These are phyloP conservation scores for Coecobrya sp. DNA, from an alignment of 2,888 invertebrate genomes.

Conservation along the genomic window DNA sequence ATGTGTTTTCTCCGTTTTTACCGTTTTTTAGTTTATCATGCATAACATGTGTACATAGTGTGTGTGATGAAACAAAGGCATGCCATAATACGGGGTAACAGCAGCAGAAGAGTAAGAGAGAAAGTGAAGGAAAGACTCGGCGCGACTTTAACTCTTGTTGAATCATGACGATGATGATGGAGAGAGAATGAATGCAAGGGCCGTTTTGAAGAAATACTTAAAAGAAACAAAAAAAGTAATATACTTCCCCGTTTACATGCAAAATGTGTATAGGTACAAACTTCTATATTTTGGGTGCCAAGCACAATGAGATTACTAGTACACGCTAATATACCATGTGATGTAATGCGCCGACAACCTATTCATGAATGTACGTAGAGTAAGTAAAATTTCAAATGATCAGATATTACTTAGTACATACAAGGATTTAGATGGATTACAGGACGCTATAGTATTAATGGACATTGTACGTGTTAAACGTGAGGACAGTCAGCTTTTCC, in stretches of 20 bases:
- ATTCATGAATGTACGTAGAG: background rate
- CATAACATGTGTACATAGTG: conserved; percentile 61
- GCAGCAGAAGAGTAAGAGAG: background rate
- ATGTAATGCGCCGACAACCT: no score
- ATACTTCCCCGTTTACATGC: background rate
- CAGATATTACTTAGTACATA: conserved; percentile 35
- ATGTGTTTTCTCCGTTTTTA: conserved; percentile 39
- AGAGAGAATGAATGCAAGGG: conserved; percentile 38
- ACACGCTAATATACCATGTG: no score
- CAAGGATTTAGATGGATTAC: conserved; percentile 70
- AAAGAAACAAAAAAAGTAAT: background rate
- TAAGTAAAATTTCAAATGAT: conserved; percentile 7
- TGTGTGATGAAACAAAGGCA: conserved; percentile 64
- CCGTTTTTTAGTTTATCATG: conserved; percentile 61
- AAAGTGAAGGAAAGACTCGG: background rate
- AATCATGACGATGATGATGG: conserved; percentile 49
- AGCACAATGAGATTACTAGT: background rate
- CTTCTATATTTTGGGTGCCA: background rate
- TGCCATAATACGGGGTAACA: conserved; percentile 3
- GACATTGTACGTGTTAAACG: conserved; percentile 60
- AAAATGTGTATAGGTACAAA: background rate
- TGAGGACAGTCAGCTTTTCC: conserved; percentile 56
- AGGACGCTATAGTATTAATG: conserved; percentile 43
- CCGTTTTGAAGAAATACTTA: conserved; percentile 15
- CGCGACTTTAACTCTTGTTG: conserved; percentile 25